These are phyloP conservation scores for Aphelinus atriplicis DNA, from an alignment of 1,140 invertebrate species.

Conservation along the genomic window DNA sequence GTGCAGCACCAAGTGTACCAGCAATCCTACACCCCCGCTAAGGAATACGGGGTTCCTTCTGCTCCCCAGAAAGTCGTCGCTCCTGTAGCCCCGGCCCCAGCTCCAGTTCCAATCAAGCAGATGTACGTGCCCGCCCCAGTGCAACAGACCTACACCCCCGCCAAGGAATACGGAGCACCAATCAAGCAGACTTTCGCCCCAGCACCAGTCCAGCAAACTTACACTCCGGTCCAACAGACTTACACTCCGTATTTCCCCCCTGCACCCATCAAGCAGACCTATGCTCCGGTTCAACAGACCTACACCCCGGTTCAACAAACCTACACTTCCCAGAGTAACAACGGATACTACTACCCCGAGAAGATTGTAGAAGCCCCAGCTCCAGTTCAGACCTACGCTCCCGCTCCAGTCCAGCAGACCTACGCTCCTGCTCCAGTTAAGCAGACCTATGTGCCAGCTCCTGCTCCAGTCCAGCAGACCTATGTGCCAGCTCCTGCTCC, in stretches of 20 bases:
- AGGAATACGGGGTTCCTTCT: no score
- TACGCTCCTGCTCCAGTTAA: neutral
- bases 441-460: no score
- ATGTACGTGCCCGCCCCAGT: neutral
- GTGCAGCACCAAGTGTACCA: no score
- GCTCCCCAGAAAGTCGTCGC: neutral
- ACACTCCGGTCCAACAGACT: neutral
- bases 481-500: neutral
- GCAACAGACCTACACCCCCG: neutral
- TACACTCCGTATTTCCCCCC: constrained; percentile 2
- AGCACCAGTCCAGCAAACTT: constrained; percentile 5
- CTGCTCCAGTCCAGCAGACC: neutral
- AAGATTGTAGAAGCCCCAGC: neutral
- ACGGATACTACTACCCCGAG: no score
- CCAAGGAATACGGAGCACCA: no score
- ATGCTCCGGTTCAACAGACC: neutral
- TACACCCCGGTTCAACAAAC: neutral
- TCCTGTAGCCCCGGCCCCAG: neutral
- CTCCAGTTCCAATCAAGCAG: constrained; percentile 10
- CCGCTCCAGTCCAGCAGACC: neutral
- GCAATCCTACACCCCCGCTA: no score
- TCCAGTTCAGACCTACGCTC: neutral
- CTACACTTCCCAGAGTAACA: neutral
- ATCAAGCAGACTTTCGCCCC: neutral
- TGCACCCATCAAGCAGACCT: neutral